Evolutionary conservation across 2,113 vertebrate species (phyloP).

Genomic region (Uria aalge): DNA sequence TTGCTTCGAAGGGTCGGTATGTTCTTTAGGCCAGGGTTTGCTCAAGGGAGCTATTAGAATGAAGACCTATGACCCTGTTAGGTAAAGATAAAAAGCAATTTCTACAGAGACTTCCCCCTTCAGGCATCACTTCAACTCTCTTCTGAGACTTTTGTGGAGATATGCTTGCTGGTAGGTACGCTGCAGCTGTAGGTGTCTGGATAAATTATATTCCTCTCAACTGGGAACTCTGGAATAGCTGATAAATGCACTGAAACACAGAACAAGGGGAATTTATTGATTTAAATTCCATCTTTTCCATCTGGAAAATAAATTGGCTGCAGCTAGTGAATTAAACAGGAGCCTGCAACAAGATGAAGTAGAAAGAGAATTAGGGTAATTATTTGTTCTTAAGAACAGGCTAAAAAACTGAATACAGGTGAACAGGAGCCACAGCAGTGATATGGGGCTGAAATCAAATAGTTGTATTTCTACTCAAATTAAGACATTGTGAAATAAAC

Average conservation of each 20-base stretch:
- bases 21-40: not conserved
- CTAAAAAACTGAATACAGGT: not conserved
- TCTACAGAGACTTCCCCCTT: not conserved
- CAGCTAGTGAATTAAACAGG: not conserved
- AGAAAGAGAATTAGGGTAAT: not conserved
- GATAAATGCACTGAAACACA: not conserved
- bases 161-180: not conserved
- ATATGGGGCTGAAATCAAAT: not conserved
- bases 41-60: not conserved
- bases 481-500: not conserved
- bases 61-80: not conserved
- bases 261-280: not conserved
- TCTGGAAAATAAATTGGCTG: not conserved
- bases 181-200: not conserved
- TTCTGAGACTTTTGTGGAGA: not conserved
- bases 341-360: not conserved
- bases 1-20: not conserved
- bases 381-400: not conserved
- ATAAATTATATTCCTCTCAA: not conserved
- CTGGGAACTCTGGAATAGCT: not conserved
- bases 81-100: not conserved
- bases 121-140: not conserved
- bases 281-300: not conserved
- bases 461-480: not conserved
- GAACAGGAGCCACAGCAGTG: not conserved